These are phyloP conservation scores for Lamproptera curius DNA, from an alignment of 2,888 invertebrate genomes.

Conservation along the genomic window DNA sequence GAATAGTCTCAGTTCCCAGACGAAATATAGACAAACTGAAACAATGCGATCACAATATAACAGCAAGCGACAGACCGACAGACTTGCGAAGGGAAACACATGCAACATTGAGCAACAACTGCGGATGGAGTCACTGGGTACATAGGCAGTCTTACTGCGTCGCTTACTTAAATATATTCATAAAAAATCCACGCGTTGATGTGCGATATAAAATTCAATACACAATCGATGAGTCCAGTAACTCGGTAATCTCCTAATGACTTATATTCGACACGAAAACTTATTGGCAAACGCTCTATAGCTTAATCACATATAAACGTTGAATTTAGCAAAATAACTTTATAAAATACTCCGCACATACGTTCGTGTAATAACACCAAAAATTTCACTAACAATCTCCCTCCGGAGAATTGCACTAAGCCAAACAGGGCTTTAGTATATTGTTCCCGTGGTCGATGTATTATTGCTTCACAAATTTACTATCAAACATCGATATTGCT, in stretches of 20 bases:
- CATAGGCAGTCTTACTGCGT: slow-evolving; percentile 37
- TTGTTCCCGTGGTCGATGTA: slow-evolving; percentile 1
- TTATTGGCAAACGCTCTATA: too few species aligned
- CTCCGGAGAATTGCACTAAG: too few species aligned
- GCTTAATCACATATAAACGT: too few species aligned
- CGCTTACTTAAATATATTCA: not conserved
- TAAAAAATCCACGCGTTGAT: not conserved
- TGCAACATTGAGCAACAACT: slow-evolving; percentile 35
- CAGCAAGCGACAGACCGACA: not conserved
- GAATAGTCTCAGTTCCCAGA: slow-evolving; percentile 14
- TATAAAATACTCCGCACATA: too few species aligned
- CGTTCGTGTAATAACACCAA: too few species aligned
- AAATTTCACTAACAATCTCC: too few species aligned
- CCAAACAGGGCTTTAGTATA: not conserved
- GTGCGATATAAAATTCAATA: not conserved
- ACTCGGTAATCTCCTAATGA: too few species aligned
- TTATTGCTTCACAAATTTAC: not conserved
- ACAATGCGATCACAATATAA: not conserved
- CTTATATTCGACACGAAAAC: too few species aligned
- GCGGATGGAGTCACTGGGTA: slow-evolving; percentile 38
- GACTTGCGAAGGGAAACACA: slow-evolving; percentile 1
- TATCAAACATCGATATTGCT: not conserved
- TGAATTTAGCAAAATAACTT: too few species aligned
- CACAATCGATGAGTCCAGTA: not conserved
- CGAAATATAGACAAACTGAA: slow-evolving; percentile 5